phyloP scores from a whole-genome alignment of 2,888 invertebrate genomes.

The Abrostola triplasia region DNA sequence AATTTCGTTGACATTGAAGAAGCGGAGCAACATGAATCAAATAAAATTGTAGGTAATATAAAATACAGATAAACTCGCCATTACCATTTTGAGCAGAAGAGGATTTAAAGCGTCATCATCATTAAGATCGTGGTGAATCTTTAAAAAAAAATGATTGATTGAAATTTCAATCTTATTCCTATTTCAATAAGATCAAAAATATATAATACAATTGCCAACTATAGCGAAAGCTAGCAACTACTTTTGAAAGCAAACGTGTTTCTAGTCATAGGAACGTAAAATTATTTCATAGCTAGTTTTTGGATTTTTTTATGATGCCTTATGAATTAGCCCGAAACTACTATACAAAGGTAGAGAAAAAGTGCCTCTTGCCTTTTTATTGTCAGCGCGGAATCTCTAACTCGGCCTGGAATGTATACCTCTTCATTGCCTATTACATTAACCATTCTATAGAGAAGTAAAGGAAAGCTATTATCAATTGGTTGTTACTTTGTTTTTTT shows the following conservation, averaged over 20 bases:
- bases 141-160: slow-evolving; percentile 46
- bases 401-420: too few species aligned
- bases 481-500: too few species aligned
- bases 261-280: slow-evolving; percentile 38
- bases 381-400: too few species aligned
- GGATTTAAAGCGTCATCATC: slow-evolving; percentile 45
- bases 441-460: too few species aligned
- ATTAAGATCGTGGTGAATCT: slow-evolving; percentile 34
- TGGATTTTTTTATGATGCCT: slow-evolving; percentile 9
- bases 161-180: slow-evolving; percentile 52
- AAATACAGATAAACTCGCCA: slow-evolving; percentile 25
- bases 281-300: slow-evolving; percentile 38
- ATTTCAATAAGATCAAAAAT: slow-evolving; percentile 48
- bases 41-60: slow-evolving; percentile 5
- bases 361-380: background rate
- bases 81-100: slow-evolving; percentile 41
- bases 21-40: slow-evolving; percentile 17
- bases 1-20: slow-evolving; percentile 9
- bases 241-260: slow-evolving; percentile 61
- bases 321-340: background rate
- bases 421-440: too few species aligned
- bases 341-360: background rate
- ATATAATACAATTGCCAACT: slow-evolving; percentile 26
- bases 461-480: too few species aligned
- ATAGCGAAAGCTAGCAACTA: slow-evolving; percentile 54